These are phyloP conservation scores for Coregonus suidteri DNA, from an alignment of 2,797 vertebrate species.

Conservation along the genomic window DNA sequence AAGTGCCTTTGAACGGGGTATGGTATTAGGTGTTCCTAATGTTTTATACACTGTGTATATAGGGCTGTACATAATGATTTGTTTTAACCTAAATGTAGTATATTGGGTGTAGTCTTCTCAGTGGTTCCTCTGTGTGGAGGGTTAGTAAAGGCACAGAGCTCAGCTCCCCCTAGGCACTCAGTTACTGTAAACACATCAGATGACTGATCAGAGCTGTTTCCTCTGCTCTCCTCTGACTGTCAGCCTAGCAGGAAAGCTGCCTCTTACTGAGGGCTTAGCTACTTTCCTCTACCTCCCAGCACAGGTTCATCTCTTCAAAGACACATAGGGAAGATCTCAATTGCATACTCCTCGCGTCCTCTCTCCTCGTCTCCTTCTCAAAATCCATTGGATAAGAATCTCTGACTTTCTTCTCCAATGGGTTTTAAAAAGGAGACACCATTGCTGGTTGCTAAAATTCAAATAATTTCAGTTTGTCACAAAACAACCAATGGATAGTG, in stretches of 20 bases:
- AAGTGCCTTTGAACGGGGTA: too few species aligned
- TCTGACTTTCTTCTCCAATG: too few species aligned
- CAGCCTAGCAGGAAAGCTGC: neutral
- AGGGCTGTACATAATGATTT: neutral
- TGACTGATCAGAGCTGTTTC: constrained; percentile 6
- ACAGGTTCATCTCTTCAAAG: neutral
- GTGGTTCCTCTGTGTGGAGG: constrained; percentile 2
- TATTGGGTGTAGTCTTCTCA: neutral
- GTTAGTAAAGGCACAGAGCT: neutral
- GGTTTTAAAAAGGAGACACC: too few species aligned
- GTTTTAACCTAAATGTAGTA: neutral
- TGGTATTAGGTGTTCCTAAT: too few species aligned
- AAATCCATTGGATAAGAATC: too few species aligned
- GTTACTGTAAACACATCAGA: constrained; percentile 14
- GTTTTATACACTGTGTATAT: neutral
- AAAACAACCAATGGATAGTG: too few species aligned
- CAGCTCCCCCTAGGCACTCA: neutral
- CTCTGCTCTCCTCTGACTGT: neutral
- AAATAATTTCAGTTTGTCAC: too few species aligned
- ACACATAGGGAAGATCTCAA: neutral
- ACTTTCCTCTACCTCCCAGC: neutral
- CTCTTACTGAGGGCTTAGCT: neutral
- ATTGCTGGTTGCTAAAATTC: too few species aligned
- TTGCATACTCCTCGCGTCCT: too few species aligned
- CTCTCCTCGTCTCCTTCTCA: too few species aligned